Conservation (phyloP, 92 coral and sea anemone species). For the Actinostola sp. region DNA sequence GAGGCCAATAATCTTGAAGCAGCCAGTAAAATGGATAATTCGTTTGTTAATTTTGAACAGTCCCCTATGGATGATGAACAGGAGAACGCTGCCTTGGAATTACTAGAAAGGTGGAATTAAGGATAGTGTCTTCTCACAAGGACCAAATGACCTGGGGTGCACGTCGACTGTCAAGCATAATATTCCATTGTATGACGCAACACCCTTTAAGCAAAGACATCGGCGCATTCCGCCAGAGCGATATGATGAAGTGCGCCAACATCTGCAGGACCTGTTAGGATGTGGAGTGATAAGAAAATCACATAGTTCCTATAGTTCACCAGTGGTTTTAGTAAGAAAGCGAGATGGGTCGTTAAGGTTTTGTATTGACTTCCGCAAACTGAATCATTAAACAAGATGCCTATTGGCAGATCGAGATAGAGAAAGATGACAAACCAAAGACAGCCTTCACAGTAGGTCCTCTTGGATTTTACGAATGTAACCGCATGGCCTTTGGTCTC, state of each 20-base stretch:
- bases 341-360: conserved; percentile 12
- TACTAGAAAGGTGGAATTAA: background rate
- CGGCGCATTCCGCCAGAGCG: conserved; percentile 11
- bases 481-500: conserved; percentile 16
- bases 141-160: background rate
- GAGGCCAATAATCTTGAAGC: background rate
- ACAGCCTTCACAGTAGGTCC: conserved; percentile 10
- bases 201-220: conserved; percentile 7
- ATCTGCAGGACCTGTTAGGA: background rate
- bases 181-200: background rate
- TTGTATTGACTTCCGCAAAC: conserved; percentile 9
- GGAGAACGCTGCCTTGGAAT: background rate
- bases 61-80: background rate
- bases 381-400: conserved; percentile 12
- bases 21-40: background rate
- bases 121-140: background rate
- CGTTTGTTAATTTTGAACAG: background rate
- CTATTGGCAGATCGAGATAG: conserved; percentile 3
- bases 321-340: conserved; percentile 25
- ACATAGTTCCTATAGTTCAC: conserved; percentile 19
- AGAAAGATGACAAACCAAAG: conserved; percentile 5
- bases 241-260: conserved; percentile 19
- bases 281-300: conserved; percentile 6
- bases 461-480: conserved; percentile 9
- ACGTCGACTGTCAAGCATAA: background rate